Conservation (phyloP, 2,113 vertebrate genomes). For the Phalacrocorax aristotelis region DNA sequence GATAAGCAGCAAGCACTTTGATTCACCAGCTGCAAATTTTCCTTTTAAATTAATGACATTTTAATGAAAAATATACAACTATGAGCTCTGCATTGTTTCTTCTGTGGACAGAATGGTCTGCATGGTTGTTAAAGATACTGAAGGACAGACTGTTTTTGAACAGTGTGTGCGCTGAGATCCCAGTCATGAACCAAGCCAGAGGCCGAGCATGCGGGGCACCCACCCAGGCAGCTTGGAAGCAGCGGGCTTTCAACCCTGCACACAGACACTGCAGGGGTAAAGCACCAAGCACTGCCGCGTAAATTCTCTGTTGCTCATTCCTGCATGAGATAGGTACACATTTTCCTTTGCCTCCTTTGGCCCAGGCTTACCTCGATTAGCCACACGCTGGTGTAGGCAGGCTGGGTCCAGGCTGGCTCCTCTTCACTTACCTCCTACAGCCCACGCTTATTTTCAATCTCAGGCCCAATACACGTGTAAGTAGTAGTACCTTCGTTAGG, state of each 20-base stretch:
- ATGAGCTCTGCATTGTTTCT: not conserved
- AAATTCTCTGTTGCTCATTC: not conserved
- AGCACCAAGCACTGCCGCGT: accelerated
- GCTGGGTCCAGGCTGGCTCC: not conserved
- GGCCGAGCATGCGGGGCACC: accelerated
- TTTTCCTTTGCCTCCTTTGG: not conserved
- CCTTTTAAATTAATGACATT: not conserved
- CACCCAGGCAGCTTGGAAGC: not conserved
- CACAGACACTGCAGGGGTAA: too few species aligned
- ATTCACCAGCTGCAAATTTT: not conserved
- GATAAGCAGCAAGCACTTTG: not conserved
- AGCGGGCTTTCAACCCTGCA: not conserved
- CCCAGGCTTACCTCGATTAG: not conserved
- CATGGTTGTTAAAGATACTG: not conserved
- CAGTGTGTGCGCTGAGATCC: accelerated
- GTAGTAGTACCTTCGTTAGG: not conserved
- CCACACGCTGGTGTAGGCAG: not conserved
- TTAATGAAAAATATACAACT: accelerated
- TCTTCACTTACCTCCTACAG: not conserved
- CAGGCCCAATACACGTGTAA: not conserved
- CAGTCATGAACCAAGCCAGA: not conserved
- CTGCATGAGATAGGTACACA: not conserved
- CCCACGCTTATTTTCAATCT: not conserved
- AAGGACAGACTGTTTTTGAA: not conserved
- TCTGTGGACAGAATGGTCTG: not conserved